phyloP scores from a whole-genome alignment of 2,888 invertebrate species.

The Copidosoma aretas region DNA sequence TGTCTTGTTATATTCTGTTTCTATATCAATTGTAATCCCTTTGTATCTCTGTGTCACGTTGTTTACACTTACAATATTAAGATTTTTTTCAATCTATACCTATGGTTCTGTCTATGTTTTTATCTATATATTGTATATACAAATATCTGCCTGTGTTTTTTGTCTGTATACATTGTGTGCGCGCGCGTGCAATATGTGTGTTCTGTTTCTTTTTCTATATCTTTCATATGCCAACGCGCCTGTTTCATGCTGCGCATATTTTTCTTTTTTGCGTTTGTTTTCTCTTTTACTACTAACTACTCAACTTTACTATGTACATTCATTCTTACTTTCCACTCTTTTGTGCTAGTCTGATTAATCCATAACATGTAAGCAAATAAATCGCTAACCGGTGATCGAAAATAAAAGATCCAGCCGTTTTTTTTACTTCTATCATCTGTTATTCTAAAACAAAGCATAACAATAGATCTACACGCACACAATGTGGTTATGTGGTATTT shows the following conservation, averaged over 20 bases:
- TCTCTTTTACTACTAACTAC: neutral
- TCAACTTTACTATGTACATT: neutral
- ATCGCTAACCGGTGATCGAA: neutral
- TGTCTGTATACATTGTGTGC: constrained; percentile 9
- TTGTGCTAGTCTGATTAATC: constrained; percentile 17
- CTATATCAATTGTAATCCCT: constrained; percentile 25
- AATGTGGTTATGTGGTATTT: neutral
- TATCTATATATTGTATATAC: constrained; percentile 33
- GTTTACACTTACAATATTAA: constrained; percentile 26
- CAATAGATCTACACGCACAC: constrained; percentile 24
- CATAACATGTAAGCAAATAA: neutral
- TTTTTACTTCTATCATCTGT: constrained; percentile 1
- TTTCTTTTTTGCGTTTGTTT: constrained; percentile 18
- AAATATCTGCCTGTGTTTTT: constrained; percentile 30
- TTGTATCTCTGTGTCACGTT: constrained; percentile 26
- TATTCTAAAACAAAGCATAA: constrained; percentile 12
- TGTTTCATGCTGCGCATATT: constrained; percentile 21
- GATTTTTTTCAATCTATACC: neutral
- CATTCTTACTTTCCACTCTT: constrained; percentile 7
- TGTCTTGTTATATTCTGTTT: constrained; percentile 22
- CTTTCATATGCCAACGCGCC: constrained; percentile 19
- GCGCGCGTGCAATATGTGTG: constrained; percentile 30
- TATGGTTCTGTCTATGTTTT: constrained; percentile 12
- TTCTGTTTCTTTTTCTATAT: constrained; percentile 9
- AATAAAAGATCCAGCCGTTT: neutral